phyloP scores from a whole-genome alignment of 2,113 vertebrate genomes.

The Tachycineta bicolor region DNA sequence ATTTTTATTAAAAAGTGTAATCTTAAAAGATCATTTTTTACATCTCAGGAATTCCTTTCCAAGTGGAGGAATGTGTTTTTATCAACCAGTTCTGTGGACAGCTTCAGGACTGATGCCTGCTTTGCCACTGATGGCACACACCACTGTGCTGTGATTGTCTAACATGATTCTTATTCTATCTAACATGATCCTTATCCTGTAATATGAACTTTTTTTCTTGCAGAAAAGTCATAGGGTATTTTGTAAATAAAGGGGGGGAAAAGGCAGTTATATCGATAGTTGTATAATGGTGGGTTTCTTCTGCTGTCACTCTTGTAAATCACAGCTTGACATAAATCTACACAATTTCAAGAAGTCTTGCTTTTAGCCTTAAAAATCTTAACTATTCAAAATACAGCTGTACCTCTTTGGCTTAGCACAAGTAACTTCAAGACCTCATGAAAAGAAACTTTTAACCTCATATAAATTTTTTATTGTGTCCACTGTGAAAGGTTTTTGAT shows the following conservation, averaged over 20 bases:
- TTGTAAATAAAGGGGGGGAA: neutral
- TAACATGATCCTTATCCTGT: neutral
- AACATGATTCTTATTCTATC: neutral
- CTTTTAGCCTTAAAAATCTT: neutral
- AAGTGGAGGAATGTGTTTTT: neutral
- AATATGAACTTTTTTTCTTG: neutral
- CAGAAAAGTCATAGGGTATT: neutral
- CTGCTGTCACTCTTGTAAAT: neutral
- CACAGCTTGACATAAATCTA: neutral
- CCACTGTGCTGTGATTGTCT: neutral
- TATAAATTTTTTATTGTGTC: slow-evolving; percentile 25
- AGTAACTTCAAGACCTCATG: neutral
- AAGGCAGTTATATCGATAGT: neutral
- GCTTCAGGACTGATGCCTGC: neutral
- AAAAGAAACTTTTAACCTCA: neutral
- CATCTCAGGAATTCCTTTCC: neutral
- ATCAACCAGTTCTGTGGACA: neutral
- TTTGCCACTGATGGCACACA: neutral
- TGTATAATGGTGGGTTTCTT: neutral
- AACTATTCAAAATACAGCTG: neutral
- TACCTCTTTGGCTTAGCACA: neutral
- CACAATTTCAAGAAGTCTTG: neutral
- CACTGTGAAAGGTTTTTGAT: slow-evolving; percentile 7
- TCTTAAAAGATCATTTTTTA: neutral
- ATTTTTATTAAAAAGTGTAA: neutral